Base-by-base conservation (phyloP, 2,888 invertebrate species). In the Pterostichus madidus region DNA sequence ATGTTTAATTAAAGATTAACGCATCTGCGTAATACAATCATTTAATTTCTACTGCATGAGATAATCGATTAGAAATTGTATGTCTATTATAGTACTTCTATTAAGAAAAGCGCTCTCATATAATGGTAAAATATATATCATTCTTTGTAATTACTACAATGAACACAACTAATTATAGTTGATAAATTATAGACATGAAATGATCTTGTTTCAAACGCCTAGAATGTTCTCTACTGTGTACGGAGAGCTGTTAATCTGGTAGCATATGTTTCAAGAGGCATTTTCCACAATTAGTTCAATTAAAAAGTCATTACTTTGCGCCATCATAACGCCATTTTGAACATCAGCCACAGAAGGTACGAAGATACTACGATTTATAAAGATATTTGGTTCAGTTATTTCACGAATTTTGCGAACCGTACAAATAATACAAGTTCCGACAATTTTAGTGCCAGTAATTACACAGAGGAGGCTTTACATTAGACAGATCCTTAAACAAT, bases 291-390 rank as follows among this genome's bases (percentile, higher is more conserved):
- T 24, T 24, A 59, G 24, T 59, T 59, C 59, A 59, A 59, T 59
- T 59, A 59, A 59, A 59, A 59, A 59, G 24, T 59, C 59, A 59
- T 59, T 59, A 59, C 59, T 59, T 59, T 31, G 24, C 31, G 31
- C 10, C 52, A 52, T 13, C 24, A 59, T 59, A 24, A 59, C 59
- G 17, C 59, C 59, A 24, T 59, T 59, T 59, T 17, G 24, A 24
- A 59, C 59, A 59, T 59, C 6, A 59, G 17, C 17, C 59, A 11
- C 59, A 59, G 59, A 24, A 17, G 59, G 24, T 17, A 31, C 59
- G 15, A 39, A 15, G 15, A 53, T 13, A 17, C 15, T 17, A 17
- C 53, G 6, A 49, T 53, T 53, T 53, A 53, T 53, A 39, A 39
- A 39, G 39, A 39, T 39, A 35, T 6, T 35, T 35, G 35, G 35